Evolutionary conservation across 2,113 vertebrate species (phyloP).

Genomic region (Pteropus alecto): DNA sequence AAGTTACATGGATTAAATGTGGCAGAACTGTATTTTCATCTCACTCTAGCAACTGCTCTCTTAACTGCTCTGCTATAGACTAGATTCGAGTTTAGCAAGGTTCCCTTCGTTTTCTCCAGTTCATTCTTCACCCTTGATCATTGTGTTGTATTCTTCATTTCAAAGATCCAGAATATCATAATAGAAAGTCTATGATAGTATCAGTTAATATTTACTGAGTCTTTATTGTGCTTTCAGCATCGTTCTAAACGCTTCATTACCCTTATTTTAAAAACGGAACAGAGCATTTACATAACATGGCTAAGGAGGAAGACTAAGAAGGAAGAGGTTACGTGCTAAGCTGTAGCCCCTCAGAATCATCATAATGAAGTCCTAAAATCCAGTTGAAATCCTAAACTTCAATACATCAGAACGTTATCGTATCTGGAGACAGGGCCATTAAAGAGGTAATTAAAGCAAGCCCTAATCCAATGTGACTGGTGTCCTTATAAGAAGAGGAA

Average conservation of each 20-base stretch:
- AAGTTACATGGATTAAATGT: background rate
- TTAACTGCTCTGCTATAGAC: background rate
- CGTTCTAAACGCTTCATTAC: background rate
- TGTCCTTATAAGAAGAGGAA: background rate
- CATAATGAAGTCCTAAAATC: background rate
- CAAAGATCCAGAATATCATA: background rate
- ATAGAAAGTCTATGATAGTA: background rate
- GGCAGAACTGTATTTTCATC: background rate
- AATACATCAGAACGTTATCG: background rate
- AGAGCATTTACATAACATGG: background rate
- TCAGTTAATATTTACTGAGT: background rate
- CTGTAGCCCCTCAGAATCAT: background rate
- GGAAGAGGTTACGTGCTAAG: background rate
- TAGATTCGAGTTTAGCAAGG: background rate
- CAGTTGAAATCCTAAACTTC: too few species aligned
- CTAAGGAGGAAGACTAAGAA: background rate
- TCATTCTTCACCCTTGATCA: background rate
- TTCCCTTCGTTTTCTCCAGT: background rate
- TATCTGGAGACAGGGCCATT: background rate
- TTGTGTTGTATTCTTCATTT: background rate
- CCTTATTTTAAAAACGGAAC: background rate
- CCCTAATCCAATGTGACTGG: background rate
- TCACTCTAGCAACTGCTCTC: background rate
- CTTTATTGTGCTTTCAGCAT: background rate
- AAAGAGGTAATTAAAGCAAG: background rate